Conservation (phyloP, 1,140 invertebrate genomes). For the Phortica variegata region DNA sequence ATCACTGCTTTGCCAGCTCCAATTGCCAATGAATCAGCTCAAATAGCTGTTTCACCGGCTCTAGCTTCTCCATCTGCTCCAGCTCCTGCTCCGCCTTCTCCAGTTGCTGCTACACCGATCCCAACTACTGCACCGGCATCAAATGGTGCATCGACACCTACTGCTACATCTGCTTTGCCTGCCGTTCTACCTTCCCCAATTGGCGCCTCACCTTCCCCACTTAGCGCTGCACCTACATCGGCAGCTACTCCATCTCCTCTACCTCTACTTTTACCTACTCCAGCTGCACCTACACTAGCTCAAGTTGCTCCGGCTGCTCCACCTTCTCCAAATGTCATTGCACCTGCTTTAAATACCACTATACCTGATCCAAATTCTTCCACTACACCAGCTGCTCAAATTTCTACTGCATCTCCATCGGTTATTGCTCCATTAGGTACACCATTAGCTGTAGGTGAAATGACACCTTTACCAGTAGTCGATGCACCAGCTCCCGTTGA, state of each 20-base stretch:
- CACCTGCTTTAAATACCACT: neutral
- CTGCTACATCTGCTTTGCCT: too few species aligned
- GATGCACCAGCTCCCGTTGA: too few species aligned
- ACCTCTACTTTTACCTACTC: neutral
- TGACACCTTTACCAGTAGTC: too few species aligned
- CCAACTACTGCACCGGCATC: neutral
- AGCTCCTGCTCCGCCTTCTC: too few species aligned
- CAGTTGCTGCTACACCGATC: too few species aligned
- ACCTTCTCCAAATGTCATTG: neutral
- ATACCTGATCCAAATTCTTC: too few species aligned
- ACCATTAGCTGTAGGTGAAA: too few species aligned
- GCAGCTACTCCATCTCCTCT: neutral
- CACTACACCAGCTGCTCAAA: neutral
- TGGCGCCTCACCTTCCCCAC: too few species aligned
- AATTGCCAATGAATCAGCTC: conserved; percentile 11
- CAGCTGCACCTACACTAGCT: conserved; percentile 4
- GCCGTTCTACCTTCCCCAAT: too few species aligned
- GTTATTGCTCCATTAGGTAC: neutral
- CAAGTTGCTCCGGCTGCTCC: neutral
- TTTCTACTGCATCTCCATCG: neutral
- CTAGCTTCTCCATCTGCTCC: too few species aligned
- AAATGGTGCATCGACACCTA: neutral
- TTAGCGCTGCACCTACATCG: neutral
- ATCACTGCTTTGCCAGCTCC: neutral
- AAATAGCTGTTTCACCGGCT: conserved; percentile 2